phyloP scores from a whole-genome alignment of 2,113 vertebrate genomes.

The Corapipo altera region DNA sequence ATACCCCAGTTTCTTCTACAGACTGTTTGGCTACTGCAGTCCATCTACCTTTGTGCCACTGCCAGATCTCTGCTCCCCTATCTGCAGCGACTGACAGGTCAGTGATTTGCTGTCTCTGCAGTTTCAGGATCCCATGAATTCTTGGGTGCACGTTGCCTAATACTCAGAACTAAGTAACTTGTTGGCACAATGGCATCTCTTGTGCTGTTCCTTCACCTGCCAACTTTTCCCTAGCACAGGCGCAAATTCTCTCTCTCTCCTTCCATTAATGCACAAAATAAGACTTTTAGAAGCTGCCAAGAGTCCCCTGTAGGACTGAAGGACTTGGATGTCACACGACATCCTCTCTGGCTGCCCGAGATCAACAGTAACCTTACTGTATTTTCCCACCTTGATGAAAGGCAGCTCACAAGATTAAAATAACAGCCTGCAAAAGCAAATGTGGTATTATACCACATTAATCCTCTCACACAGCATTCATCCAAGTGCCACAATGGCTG shows the following conservation, averaged over 20 bases:
- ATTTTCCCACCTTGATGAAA: slow-evolving; percentile 55
- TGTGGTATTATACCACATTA: background rate
- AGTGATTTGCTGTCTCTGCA: slow-evolving; percentile 58
- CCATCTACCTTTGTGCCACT: background rate
- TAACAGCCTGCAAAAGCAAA: slow-evolving; percentile 30
- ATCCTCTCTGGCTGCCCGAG: background rate
- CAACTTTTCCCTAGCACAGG: slow-evolving; percentile 11
- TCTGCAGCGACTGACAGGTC: background rate
- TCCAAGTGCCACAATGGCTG: slow-evolving; percentile 32
- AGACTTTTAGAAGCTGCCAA: slow-evolving; percentile 19
- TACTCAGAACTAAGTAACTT: slow-evolving; percentile 73
- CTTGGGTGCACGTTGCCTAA: slow-evolving; percentile 48
- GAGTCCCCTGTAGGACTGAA: background rate
- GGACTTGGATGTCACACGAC: slow-evolving; percentile 40
- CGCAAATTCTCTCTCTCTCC: slow-evolving; percentile 11
- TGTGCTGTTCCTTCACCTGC: slow-evolving; percentile 29
- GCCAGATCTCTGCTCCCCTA: background rate
- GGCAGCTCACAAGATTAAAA: slow-evolving; percentile 43
- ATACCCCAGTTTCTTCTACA: background rate
- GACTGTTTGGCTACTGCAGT: background rate
- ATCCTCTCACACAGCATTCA: slow-evolving; percentile 33
- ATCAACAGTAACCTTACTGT: slow-evolving; percentile 44
- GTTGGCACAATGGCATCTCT: slow-evolving; percentile 58
- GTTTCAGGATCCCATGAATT: slow-evolving; percentile 57
- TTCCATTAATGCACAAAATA: background rate